Base-by-base conservation (phyloP, 2,113 vertebrate genomes). In the Misgurnus mizolepis region DNA sequence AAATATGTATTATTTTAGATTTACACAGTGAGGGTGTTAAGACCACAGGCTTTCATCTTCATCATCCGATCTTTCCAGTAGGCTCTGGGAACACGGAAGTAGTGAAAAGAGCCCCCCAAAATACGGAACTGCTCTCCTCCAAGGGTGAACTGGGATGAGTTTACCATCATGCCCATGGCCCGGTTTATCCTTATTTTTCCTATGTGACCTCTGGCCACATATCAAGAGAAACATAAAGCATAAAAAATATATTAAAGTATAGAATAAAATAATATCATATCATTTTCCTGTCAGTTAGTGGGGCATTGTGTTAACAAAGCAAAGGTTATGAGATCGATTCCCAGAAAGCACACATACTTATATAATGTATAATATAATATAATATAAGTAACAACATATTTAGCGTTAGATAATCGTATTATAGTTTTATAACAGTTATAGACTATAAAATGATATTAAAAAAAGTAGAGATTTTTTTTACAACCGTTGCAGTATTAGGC, bases 21-120 rank as follows among this genome's bases (percentile, higher is more conserved):
- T 79, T 88, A 98, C 96, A 95, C 98, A 0, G 95, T 97, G 79
- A 99, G 92, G 7, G 96, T 98, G 88, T 98, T 98, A 75, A 99
- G 87, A 75, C 97, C 97, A 75, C 96, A 96, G 0, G 97, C 95
- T 86, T 94, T 97, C 95, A 98, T 93, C 84, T 98, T 98, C 27
- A 94, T 81, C 92, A 98, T 89, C 17, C 97, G 95, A 81, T 99
- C 96, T 61, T 87, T 94, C 97, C 96, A 99, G 88, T 98, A 97
- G 0, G 94, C 94, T 58, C 85, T 88, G 47, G 95, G 95, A 47
- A 97, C 89, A 5, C 94, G 93, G 90, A 97, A 98, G 18, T 97
- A 97, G 86, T 97, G 96, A 80, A 97, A 69, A 0, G 96, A 96
- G 0, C 96, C 96, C 4, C 95, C 95, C 0, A 96, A 84, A 4